Conservation (phyloP, 2,888 invertebrate genomes). For the Cephus pulcher region DNA sequence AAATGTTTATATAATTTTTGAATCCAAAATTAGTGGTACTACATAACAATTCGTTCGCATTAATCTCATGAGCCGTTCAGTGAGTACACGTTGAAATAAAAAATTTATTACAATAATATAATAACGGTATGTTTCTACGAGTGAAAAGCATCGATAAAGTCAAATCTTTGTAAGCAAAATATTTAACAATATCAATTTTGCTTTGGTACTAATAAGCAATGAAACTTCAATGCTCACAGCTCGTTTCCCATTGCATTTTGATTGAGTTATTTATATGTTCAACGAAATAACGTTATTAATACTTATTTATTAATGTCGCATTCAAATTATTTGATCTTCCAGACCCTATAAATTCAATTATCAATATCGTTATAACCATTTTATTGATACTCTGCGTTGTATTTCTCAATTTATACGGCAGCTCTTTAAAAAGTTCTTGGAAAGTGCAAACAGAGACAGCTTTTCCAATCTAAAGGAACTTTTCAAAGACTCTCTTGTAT, state of each 20-base stretch:
- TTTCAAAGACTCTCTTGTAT: not conserved
- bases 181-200: not conserved
- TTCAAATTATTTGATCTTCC: not conserved
- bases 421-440: not conserved
- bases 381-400: not conserved
- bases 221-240: not conserved
- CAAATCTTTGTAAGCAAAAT: not conserved
- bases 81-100: not conserved
- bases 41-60: not conserved
- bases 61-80: not conserved
- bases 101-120: not conserved
- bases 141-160: not conserved
- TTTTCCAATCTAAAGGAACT: too few species aligned
- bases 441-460: too few species aligned
- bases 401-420: not conserved
- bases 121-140: not conserved
- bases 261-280: not conserved
- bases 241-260: not conserved
- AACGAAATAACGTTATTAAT: not conserved
- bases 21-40: not conserved
- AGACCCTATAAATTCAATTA: constrained; percentile 4
- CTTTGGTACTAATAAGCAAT: not conserved
- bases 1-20: not conserved
- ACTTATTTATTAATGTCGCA: constrained; percentile 7
- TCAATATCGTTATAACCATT: not conserved